phyloP scores from a whole-genome alignment of 2,113 vertebrate species.

The Struthidea cinerea region DNA sequence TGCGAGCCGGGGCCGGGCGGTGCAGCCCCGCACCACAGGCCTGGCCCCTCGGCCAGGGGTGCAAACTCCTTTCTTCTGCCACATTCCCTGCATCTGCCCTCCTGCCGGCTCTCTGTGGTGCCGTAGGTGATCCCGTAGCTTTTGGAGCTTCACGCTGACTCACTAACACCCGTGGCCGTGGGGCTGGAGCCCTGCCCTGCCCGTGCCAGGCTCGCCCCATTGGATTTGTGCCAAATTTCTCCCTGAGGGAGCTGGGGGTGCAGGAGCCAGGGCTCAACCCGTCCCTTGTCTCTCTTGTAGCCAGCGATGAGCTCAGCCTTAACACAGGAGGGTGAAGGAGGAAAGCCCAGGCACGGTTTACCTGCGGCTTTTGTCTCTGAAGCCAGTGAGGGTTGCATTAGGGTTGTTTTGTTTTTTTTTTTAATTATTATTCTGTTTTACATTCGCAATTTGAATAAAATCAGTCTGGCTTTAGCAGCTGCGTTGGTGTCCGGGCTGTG shows the following conservation, averaged over 20 bases:
- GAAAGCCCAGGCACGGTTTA: neutral
- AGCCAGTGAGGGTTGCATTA: neutral
- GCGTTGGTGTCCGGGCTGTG: neutral
- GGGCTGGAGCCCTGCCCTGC: neutral
- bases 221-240: slow-evolving; percentile 48
- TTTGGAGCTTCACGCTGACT: neutral
- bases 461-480: slow-evolving; percentile 15
- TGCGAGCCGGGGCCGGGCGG: neutral
- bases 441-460: slow-evolving; percentile 51
- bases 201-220: neutral
- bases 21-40: neutral
- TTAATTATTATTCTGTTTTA: slow-evolving; percentile 26
- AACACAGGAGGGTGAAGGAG: neutral
- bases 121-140: neutral
- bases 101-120: neutral
- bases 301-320: slow-evolving; percentile 22
- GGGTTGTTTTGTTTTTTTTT: neutral
- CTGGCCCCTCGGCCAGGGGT: neutral
- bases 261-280: neutral
- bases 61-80: slow-evolving; percentile 9
- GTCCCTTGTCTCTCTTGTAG: neutral
- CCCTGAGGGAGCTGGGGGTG: neutral
- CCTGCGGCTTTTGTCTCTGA: neutral
- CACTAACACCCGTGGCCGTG: neutral
- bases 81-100: neutral